These are phyloP conservation scores for Alces alces DNA, from an alignment of 2,113 vertebrate species.

Conservation along the genomic window DNA sequence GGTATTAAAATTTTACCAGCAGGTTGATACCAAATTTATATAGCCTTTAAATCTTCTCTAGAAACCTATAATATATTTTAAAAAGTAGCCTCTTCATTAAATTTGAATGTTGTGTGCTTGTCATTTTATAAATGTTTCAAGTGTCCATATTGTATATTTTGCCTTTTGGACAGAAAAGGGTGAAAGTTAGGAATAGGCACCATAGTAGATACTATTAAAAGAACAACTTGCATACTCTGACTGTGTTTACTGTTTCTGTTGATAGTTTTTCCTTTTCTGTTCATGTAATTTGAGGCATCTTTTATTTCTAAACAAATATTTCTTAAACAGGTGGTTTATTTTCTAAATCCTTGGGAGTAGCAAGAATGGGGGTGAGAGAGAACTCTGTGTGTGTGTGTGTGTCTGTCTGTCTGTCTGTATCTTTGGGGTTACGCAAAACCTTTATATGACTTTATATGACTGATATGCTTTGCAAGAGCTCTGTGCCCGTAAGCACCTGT, in stretches of 20 bases:
- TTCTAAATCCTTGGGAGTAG: neutral
- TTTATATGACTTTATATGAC: neutral
- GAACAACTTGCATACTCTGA: neutral
- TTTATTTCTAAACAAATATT: conserved; percentile 7
- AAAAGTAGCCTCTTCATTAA: neutral
- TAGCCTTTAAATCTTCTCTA: neutral
- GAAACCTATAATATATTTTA: neutral
- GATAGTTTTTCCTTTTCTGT: neutral
- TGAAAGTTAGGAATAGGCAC: neutral
- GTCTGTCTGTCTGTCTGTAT: neutral
- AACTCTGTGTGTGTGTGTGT: neutral
- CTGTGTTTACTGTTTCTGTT: neutral
- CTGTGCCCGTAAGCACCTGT: conserved; percentile 64
- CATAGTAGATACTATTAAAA: neutral
- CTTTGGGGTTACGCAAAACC: neutral
- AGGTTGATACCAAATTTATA: neutral
- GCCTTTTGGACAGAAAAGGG: neutral
- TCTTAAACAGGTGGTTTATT: neutral
- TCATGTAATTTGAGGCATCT: neutral
- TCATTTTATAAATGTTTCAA: conserved; percentile 8
- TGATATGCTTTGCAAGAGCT: conserved; percentile 26
- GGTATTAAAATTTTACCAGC: neutral
- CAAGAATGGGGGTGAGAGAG: neutral
- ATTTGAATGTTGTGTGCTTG: conserved; percentile 16
- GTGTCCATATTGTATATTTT: neutral